These are phyloP conservation scores for Hydractinia echinata DNA, from an alignment of 30 jellyfish, hydroid and myxozoan species.

Conservation along the genomic window DNA sequence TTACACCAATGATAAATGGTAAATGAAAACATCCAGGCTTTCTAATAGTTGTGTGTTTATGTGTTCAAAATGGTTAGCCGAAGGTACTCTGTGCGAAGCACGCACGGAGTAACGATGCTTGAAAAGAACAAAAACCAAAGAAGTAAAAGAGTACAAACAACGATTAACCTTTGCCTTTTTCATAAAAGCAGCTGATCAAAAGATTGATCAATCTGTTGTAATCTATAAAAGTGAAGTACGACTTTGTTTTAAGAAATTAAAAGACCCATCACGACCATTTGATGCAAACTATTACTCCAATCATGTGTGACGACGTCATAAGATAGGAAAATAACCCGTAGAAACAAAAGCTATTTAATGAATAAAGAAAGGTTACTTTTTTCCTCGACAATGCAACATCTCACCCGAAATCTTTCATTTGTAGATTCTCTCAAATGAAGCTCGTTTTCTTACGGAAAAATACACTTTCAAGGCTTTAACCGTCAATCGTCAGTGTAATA, in stretches of 20 bases:
- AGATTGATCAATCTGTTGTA: not conserved
- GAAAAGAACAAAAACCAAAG: too few species aligned
- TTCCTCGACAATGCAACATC: not conserved
- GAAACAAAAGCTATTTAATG: not conserved
- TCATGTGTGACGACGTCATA: not conserved
- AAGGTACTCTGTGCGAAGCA: too few species aligned
- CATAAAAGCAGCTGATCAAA: not conserved
- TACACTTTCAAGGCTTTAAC: not conserved
- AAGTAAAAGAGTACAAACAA: not conserved
- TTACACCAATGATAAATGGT: too few species aligned
- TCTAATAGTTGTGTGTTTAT: too few species aligned
- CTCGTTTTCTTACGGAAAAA: not conserved
- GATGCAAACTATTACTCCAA: not conserved
- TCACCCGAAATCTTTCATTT: not conserved
- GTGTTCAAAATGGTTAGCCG: too few species aligned
- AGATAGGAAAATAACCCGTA: not conserved
- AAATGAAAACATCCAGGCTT: too few species aligned
- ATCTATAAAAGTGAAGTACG: not conserved
- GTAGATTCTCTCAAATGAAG: not conserved
- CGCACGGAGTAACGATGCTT: too few species aligned
- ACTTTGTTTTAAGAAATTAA: too few species aligned
- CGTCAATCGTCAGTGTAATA: not conserved
- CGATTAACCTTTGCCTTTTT: not conserved
- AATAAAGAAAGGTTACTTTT: not conserved
- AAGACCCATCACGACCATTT: not conserved